These are phyloP conservation scores for Syngnathoides biaculeatus DNA, from an alignment of 2,113 vertebrate genomes.

Conservation along the genomic window DNA sequence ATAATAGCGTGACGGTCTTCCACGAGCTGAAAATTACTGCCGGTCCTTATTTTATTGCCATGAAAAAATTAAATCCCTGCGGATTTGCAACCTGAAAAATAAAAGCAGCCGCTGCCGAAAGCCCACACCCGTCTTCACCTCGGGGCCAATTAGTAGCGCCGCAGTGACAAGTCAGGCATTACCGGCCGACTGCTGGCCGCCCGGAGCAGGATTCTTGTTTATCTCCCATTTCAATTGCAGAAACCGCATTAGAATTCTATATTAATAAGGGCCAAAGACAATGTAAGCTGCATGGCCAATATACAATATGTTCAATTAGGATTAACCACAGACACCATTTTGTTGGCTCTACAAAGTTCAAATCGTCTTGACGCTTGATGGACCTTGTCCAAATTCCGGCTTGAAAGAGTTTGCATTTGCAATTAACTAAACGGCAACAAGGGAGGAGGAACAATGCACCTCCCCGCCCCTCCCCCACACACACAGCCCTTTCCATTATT, in stretches of 20 bases:
- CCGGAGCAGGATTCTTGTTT: conserved; percentile 63
- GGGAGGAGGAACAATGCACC: conserved; percentile 61
- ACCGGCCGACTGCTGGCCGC: conserved; percentile 45
- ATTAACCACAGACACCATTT: conserved; percentile 65
- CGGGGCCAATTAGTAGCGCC: conserved; percentile 70
- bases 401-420: conserved; percentile 55
- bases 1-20: conserved; percentile 24
- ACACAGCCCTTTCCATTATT: conserved; percentile 64
- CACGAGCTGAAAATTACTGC: background rate
- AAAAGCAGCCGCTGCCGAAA: conserved; percentile 53
- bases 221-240: conserved; percentile 69
- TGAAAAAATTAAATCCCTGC: conserved; percentile 24
- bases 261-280: conserved; percentile 67
- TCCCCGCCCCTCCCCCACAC: conserved; percentile 21
- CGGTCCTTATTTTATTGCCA: background rate
- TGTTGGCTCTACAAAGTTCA: conserved; percentile 47
- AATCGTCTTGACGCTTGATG: conserved; percentile 56
- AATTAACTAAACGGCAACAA: conserved; percentile 62
- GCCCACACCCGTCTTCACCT: conserved; percentile 41
- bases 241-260: conserved; percentile 64
- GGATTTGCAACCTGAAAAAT: conserved; percentile 45
- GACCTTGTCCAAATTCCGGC: conserved; percentile 54
- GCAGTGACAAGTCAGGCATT: conserved; percentile 68
- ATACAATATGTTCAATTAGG: conserved; percentile 63
- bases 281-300: conserved; percentile 58